Percentiles rank a stretch among this genome's conserved stretches.
phyloP scores from a whole-genome alignment of 2,113 vertebrate genomes.

The Chloropsis cyanopogon region DNA sequence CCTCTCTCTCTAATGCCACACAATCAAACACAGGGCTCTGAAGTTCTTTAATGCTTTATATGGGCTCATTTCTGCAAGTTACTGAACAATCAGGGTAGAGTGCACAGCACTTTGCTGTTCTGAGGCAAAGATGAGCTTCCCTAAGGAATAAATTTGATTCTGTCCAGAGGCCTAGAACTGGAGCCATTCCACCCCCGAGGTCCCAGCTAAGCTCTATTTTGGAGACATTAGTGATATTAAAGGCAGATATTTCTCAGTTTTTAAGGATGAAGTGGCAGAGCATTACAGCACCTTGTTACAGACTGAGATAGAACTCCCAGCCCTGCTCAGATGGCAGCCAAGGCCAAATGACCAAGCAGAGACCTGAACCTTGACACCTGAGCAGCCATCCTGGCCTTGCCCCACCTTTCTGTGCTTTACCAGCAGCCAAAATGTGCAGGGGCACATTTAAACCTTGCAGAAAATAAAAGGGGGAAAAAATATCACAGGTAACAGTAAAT shows the following conservation, averaged over 20 bases:
- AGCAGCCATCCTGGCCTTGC: not conserved
- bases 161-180: not conserved
- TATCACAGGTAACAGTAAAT: not conserved
- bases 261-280: not conserved
- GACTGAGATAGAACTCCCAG: not conserved
- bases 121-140: constrained; percentile 26
- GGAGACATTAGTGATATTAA: constrained; percentile 4
- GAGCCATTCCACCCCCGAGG: not conserved
- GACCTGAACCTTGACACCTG: not conserved
- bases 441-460: not conserved
- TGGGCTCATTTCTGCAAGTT: constrained; percentile 45
- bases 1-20: not conserved
- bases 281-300: not conserved
- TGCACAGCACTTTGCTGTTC: constrained; percentile 27
- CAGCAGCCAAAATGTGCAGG: not conserved
- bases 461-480: not conserved
- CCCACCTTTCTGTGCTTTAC: not conserved
- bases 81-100: constrained; percentile 21
- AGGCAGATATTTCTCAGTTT: not conserved
- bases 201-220: constrained; percentile 1
- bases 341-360: not conserved
- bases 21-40: not conserved
- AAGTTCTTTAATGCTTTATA: constrained; percentile 28
- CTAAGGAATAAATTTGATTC: constrained; percentile 51
- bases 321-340: not conserved